Percentiles rank a stretch among this genome's conserved stretches.
Evolutionary conservation across 2,113 vertebrate species (phyloP).

Genomic region (Grammatotria lemairii): DNA sequence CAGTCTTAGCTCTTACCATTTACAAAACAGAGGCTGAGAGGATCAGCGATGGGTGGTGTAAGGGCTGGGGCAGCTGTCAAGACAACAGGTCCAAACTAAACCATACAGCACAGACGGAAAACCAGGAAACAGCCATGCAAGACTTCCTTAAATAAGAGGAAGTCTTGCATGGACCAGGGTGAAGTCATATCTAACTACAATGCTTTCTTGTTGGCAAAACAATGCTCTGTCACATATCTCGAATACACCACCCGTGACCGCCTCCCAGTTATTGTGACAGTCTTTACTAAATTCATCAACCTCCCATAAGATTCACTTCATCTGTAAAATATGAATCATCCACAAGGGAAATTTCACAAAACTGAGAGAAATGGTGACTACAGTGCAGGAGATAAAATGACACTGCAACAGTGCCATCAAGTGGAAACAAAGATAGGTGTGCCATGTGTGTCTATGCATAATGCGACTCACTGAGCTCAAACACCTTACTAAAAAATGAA

Average conservation of each 20-base stretch:
- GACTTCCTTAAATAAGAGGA: conserved; percentile 48
- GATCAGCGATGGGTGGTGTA: neutral
- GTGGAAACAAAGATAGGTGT: conserved; percentile 36
- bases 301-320: neutral
- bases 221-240: neutral
- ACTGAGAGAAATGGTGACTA: neutral
- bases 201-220: neutral
- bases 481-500: neutral
- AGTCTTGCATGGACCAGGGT: neutral
- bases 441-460: neutral
- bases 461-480: neutral
- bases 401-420: conserved; percentile 59
- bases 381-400: neutral
- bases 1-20: neutral
- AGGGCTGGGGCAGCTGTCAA: neutral
- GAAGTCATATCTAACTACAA: neutral
- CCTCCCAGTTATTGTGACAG: neutral
- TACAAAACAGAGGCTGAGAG: neutral
- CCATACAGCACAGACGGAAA: neutral
- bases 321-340: conserved; percentile 41
- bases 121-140: conserved; percentile 45
- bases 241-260: neutral
- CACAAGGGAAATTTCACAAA: conserved; percentile 32
- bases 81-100: conserved; percentile 48
- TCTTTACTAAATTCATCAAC: neutral